phyloP scores from a whole-genome alignment of 2,797 vertebrate species.

The Channa striata region DNA sequence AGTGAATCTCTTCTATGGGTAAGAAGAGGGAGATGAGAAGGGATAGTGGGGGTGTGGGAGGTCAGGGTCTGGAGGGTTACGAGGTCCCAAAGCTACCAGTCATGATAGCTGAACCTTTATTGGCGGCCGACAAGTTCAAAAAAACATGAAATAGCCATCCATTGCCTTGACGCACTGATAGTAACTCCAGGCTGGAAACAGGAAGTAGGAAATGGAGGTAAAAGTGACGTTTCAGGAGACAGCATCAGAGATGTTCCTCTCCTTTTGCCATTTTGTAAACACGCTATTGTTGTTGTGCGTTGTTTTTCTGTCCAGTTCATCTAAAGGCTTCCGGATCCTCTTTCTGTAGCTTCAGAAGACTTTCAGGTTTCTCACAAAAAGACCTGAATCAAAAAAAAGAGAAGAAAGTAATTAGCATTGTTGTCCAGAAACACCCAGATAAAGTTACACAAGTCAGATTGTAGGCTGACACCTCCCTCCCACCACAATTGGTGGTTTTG shows the following conservation, averaged over 20 bases:
- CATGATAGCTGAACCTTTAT: conserved; percentile 81
- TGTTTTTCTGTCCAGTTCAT: conserved; percentile 57
- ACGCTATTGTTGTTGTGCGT: conserved; percentile 24
- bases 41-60: conserved; percentile 35
- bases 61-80: conserved; percentile 60
- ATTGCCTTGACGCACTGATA: conserved; percentile 80
- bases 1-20: conserved; percentile 56
- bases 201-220: conserved; percentile 48
- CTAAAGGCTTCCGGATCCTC: conserved; percentile 46
- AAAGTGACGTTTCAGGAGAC: conserved; percentile 40
- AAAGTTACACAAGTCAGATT: neutral
- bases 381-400: conserved; percentile 53
- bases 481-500: neutral
- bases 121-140: conserved; percentile 87
- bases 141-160: conserved; percentile 83
- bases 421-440: neutral
- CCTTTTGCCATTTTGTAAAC: conserved; percentile 63
- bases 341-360: conserved; percentile 46
- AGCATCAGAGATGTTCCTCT: conserved; percentile 69
- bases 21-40: conserved; percentile 31
- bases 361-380: conserved; percentile 47
- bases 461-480: conserved; percentile 3
- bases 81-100: conserved; percentile 60
- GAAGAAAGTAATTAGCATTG: conserved; percentile 29
- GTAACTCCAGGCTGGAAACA: conserved; percentile 66